These are phyloP conservation scores for Cantharis lateralis DNA, from an alignment of 2,888 invertebrate genomes.

Conservation along the genomic window DNA sequence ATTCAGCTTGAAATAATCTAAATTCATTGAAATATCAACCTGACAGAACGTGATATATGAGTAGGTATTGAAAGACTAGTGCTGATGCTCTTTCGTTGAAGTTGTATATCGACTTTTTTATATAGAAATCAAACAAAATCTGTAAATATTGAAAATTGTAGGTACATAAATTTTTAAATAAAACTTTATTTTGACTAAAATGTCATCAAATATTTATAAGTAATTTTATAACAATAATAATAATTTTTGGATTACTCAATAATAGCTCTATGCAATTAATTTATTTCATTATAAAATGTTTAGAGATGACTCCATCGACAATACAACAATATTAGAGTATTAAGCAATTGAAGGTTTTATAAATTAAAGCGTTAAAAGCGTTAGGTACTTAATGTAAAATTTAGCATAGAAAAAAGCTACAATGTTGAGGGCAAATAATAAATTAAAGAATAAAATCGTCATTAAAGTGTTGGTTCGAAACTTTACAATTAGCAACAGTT, in stretches of 20 bases:
- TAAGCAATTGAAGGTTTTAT: neutral
- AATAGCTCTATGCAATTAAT: too few species aligned
- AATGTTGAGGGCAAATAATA: neutral
- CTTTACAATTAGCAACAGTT: constrained; percentile 4
- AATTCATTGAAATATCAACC: constrained; percentile 48
- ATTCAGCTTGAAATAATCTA: constrained; percentile 48
- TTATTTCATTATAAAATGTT: neutral
- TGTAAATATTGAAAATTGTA: neutral
- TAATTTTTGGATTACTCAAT: too few species aligned
- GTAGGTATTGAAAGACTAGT: constrained; percentile 25
- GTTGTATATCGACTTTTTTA: neutral
- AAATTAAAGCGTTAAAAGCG: neutral
- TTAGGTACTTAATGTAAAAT: neutral
- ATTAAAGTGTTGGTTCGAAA: neutral
- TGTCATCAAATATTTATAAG: neutral
- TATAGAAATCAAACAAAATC: neutral
- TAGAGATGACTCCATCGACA: neutral
- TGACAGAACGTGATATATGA: constrained; percentile 43
- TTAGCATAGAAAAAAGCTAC: neutral
- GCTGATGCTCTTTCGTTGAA: constrained; percentile 15
- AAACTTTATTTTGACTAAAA: neutral
- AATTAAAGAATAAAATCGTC: neutral
- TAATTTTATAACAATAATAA: neutral
- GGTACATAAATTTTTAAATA: neutral
- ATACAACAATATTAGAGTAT: neutral